Evolutionary conservation across 2,797 vertebrate species (phyloP).

Genomic region (Glyptemys insculpta): DNA sequence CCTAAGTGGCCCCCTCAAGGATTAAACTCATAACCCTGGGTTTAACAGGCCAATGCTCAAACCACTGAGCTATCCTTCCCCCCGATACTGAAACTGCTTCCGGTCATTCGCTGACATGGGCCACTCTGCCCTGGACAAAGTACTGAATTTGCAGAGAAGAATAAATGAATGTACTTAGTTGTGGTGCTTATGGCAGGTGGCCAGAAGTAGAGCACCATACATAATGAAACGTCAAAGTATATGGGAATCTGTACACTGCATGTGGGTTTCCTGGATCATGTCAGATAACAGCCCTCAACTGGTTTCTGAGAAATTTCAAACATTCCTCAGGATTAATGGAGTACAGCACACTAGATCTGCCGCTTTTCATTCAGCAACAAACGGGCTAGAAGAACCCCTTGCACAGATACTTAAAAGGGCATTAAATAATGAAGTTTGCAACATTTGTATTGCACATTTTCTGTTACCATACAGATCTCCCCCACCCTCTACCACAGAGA

Average conservation of each 20-base stretch:
- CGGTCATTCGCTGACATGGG: neutral
- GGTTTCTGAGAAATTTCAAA: neutral
- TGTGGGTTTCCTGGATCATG: neutral
- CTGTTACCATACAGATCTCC: neutral
- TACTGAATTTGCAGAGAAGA: neutral
- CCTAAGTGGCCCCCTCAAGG: no score
- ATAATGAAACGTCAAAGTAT: neutral
- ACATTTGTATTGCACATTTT: neutral
- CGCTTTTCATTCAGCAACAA: neutral
- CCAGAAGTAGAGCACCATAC: neutral
- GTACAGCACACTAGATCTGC: neutral
- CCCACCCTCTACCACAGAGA: accelerated
- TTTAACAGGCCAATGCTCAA: no score
- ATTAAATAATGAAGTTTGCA: neutral
- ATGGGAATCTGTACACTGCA: neutral
- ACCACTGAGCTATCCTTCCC: no score
- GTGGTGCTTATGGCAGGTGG: neutral
- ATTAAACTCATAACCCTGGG: no score
- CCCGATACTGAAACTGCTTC: neutral
- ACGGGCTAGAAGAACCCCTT: neutral
- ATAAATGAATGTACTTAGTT: neutral
- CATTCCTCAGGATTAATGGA: neutral
- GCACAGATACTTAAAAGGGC: neutral
- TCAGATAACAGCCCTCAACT: neutral
- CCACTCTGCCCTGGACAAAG: neutral